Evolutionary conservation across 2,888 invertebrate genomes (phyloP), one percentile per base, ranked within the genome.

Genomic region (Acleris laterana): DNA sequence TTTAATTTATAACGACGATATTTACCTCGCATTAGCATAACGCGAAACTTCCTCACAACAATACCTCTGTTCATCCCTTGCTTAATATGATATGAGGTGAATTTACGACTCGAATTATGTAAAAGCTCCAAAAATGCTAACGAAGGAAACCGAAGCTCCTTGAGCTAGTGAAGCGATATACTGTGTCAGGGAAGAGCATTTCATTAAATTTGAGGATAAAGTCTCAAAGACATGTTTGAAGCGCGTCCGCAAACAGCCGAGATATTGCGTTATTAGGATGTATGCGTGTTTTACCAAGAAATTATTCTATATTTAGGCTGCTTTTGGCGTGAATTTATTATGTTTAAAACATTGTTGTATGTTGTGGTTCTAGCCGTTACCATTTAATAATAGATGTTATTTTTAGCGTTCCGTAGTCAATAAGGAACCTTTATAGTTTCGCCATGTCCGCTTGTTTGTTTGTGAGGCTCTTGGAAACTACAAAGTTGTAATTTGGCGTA

Each of bases 181-280:
- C 22, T 49, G 44, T 61, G 25, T 48, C 59, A 57, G 55, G 13
- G 13, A 13, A 44, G 32, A 32, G 20, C 20, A 20, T 42, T 60
- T 64, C 64, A 60, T 60, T 60, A 55, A 60, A 53, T 38, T 63
- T 52, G 17, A 25, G 51, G 38, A 59, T 53, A 9, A 25, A 52
- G 25, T 59, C 59, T 59, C 59, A 49, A 64, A 59, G 59, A 64
- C 52, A 16, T 6, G 17, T 42, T 44, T 42, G 56, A 46, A n/a
- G 17, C 46, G 46, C 16, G 17, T 52, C 25, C n/a, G 11, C 25
- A 52, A 28, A 52, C 19, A 28, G 20, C 22, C 7, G n/a, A 22
- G 19, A 19, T 20, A 20, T 49, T 49, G 20, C 17, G 19, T 49
- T 49, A 49, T 13, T 38, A 38, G 13, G 38, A 13, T 13, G 38